Base-by-base conservation (phyloP, 2,888 invertebrate species). In the Deilephila elpenor region DNA sequence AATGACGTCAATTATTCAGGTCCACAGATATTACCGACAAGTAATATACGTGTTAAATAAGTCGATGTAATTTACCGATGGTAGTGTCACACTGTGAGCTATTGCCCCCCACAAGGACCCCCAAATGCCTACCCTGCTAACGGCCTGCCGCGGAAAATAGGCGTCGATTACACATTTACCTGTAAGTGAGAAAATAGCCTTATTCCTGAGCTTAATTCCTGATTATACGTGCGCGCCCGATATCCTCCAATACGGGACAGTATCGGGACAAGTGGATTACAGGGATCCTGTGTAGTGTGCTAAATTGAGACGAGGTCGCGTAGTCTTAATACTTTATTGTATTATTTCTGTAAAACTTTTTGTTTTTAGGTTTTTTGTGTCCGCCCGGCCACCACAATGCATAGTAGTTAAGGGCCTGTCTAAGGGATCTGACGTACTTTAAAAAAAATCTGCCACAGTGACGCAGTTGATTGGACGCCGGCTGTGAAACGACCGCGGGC, bases 131-230 rank as follows among this genome's bases (percentile, higher is more conserved):
- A 19, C 44, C 71, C 14, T 59, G 34, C 72, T 64, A 71, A 71
- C 61, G 53, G 70, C 70, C 73, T 62, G 71, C 71, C 71, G 73
- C 70, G 32, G 53, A 25, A 71, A 71, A 73, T 62, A 73, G 73
- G 73, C 61, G 71, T 70, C 71, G 73, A 73, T 73, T 73, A 73
- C 73, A 61, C 53, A 70, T 53, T 73, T 73, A 73, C 71, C 71
- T 73, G 73, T 73, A 73, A 73, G 73, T 73, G 71, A 73, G 73
- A 62, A 61, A 73, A 59, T 60, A 61, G 67, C 53, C 73, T 62
- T 73, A 70, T 73, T 62, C 56, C 44, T 19, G 29, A 51, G 59
- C 71, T 71, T 71, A 59, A 71, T 71, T 71, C 59, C 37, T 71
- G 71, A 71, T 71, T 44, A 60, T 71, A 67, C 51, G 67, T 20